phyloP scores from a whole-genome alignment of 2,113 vertebrate species.

The Chroicocephalus ridibundus region DNA sequence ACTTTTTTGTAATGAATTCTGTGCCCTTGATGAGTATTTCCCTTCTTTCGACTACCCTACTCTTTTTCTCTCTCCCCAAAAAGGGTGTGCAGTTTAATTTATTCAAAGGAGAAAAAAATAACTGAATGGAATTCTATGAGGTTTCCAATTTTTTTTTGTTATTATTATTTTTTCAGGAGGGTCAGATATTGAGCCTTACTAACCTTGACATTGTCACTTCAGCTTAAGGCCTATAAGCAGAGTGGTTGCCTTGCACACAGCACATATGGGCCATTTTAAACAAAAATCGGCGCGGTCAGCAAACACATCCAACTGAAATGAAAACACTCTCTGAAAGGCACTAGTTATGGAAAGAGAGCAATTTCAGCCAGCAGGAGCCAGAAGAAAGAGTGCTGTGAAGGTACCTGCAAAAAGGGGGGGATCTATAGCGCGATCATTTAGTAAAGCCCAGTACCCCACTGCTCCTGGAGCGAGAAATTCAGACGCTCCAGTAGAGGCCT shows the following conservation, averaged over 20 bases:
- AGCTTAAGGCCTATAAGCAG: neutral
- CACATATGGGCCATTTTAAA: neutral
- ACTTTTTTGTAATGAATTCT: neutral
- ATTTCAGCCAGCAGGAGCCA: neutral
- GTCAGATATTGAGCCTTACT: neutral
- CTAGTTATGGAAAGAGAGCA: neutral
- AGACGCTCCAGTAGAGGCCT: neutral
- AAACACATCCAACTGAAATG: neutral
- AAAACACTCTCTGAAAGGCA: neutral
- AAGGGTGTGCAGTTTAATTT: neutral
- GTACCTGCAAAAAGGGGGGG: neutral
- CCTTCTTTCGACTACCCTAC: neutral
- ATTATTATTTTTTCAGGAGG: neutral
- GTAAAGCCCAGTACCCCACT: neutral
- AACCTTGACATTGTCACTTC: neutral
- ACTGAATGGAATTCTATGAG: neutral
- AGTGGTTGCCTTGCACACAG: neutral
- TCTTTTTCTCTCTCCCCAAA: neutral
- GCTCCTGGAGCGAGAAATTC: neutral
- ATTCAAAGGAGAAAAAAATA: neutral
- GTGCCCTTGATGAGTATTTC: neutral
- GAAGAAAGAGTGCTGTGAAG: neutral
- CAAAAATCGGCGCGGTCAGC: neutral
- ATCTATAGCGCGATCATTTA: neutral
- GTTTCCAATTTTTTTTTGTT: neutral